These are phyloP conservation scores for Caradrina kadenii DNA, from an alignment of 2,888 invertebrate genomes.

Conservation along the genomic window DNA sequence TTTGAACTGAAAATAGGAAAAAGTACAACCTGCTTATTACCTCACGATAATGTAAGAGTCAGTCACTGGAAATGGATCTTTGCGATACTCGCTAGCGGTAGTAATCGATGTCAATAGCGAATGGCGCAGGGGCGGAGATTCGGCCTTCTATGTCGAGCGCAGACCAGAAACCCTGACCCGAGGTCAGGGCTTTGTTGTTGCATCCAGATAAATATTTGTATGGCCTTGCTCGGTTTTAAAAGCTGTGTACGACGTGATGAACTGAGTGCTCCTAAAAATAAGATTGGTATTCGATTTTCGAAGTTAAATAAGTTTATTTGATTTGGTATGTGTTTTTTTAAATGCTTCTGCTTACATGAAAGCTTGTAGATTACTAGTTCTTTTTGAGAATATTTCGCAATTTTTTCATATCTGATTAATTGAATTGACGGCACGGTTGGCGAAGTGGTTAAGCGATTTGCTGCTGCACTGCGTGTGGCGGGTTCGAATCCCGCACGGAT, in stretches of 20 bases:
- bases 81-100: constrained; percentile 7
- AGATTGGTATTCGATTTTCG: background rate
- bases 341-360: background rate
- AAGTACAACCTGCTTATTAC: constrained; percentile 6
- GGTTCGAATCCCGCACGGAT: too few species aligned
- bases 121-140: constrained; percentile 44
- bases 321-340: background rate
- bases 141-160: constrained; percentile 38
- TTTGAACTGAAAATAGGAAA: constrained; percentile 25
- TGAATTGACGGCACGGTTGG: too few species aligned
- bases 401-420: too few species aligned
- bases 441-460: too few species aligned
- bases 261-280: background rate
- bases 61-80: constrained; percentile 45
- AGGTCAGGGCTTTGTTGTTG: constrained; percentile 39
- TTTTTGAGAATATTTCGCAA: background rate
- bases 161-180: constrained; percentile 27
- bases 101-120: constrained; percentile 44
- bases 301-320: background rate
- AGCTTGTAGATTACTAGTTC: background rate
- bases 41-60: constrained; percentile 34
- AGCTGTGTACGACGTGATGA: background rate
- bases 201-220: constrained; percentile 37
- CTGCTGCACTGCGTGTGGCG: too few species aligned
- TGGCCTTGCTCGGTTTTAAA: constrained; percentile 16